Evolutionary conservation across 2,797 vertebrate species (phyloP).

Genomic region (Tokudaia muenninki): DNA sequence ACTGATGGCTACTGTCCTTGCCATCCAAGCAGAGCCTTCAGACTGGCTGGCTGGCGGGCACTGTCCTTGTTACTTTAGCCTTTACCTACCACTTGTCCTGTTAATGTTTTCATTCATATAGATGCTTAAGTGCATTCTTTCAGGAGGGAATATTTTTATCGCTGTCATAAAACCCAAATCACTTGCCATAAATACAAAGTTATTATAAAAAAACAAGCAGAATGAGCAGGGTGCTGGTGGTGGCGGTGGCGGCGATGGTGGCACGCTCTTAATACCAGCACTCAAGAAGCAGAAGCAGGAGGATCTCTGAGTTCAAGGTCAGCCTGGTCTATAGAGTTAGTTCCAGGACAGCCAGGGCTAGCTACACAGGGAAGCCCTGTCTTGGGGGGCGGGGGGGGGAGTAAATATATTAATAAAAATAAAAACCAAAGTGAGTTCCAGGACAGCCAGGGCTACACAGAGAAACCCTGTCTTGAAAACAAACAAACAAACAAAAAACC

Average conservation of each 20-base stretch:
- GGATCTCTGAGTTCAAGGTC: neutral
- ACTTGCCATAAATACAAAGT: conserved; percentile 55
- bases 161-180: conserved; percentile 57
- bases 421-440: too few relatives aligned
- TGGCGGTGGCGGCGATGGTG: fast-evolving
- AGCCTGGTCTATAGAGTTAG: neutral
- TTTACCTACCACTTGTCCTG: neutral
- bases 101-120: conserved; percentile 55
- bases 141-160: conserved; percentile 60
- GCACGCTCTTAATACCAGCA: neutral
- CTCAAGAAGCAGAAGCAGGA: neutral
- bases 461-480: neutral
- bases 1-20: conserved; percentile 20
- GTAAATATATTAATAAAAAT: too few relatives aligned
- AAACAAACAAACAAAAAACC: neutral
- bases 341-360: neutral
- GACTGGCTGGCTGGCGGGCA: conserved; percentile 2
- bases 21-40: conserved; percentile 2
- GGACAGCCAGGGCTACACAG: too few relatives aligned
- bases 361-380: neutral
- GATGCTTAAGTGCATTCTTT: conserved; percentile 25
- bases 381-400: neutral
- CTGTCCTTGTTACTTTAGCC: neutral
- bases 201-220: conserved; percentile 33
- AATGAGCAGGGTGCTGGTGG: neutral